A percentile compares a stretch with the other conserved stretches of the same genome.
These are phyloP conservation scores for Dendrolimus kikuchii DNA, from an alignment of 1,140 invertebrate genomes.

Conservation along the genomic window DNA sequence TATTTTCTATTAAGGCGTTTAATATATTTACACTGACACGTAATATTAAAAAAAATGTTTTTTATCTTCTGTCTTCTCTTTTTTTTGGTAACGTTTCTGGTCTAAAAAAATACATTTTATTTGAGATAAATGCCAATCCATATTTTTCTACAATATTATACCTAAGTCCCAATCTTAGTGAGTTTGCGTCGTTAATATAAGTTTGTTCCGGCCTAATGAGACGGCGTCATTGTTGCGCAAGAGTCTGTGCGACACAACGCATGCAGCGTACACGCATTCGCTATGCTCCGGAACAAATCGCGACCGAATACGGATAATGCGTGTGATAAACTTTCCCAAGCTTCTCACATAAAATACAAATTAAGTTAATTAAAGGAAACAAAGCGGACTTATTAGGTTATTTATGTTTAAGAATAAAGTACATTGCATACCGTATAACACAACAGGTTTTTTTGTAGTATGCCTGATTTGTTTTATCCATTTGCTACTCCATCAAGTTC, in stretches of 20 bases:
- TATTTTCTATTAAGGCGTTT: no score
- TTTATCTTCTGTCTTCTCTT: no score
- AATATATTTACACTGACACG: no score
- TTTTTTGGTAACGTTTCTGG: no score
- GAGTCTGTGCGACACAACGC: conserved; percentile 32
- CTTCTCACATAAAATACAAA: neutral
- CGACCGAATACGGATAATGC: conserved; percentile 38
- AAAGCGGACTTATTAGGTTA: neutral
- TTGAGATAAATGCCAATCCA: neutral
- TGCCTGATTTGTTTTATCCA: no score
- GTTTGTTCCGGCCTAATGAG: conserved; percentile 56
- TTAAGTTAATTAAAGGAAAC: neutral
- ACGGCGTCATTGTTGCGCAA: conserved; percentile 45
- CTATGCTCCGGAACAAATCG: conserved; percentile 52
- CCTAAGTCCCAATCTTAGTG: neutral
- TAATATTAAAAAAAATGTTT: no score
- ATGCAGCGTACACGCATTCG: conserved; percentile 41
- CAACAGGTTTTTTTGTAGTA: no score
- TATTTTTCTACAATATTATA: neutral
- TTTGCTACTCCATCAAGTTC: no score
- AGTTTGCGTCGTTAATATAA: conserved; percentile 11
- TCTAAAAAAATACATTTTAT: no score
- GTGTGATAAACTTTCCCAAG: conserved; percentile 31
- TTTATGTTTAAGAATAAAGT: no score
- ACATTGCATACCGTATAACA: no score